Evolutionary conservation across 2,113 vertebrate genomes (phyloP).

Genomic region (Albula glossodonta): DNA sequence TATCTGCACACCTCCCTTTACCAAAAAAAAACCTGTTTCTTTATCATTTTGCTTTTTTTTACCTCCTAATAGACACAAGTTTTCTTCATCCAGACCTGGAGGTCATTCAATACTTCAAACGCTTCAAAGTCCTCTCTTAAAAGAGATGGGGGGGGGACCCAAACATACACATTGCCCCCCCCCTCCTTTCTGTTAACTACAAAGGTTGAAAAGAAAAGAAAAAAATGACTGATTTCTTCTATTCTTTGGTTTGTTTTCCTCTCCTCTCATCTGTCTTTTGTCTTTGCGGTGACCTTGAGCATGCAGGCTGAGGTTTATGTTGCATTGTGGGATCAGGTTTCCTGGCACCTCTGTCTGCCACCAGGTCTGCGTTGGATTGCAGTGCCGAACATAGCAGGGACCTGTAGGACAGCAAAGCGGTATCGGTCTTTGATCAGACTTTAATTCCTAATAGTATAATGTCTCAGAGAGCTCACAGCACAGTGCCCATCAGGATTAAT

Average conservation of each 20-base stretch:
- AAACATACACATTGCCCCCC: not conserved
- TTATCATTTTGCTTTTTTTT: constrained; percentile 43
- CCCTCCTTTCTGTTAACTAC: constrained; percentile 61
- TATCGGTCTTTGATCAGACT: constrained; percentile 64
- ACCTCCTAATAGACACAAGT: constrained; percentile 44
- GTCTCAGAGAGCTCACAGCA: constrained; percentile 47
- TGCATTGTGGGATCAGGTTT: constrained; percentile 45
- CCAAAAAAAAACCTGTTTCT: not conserved
- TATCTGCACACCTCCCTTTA: not conserved
- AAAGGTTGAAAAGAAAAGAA: constrained; percentile 55
- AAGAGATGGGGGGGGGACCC: constrained; percentile 41
- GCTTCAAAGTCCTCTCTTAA: constrained; percentile 45
- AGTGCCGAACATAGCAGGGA: constrained; percentile 32
- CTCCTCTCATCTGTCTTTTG: constrained; percentile 45
- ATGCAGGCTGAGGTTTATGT: constrained; percentile 34
- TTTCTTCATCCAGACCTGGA: constrained; percentile 53
- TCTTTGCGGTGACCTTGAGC: constrained; percentile 67
- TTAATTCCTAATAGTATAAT: constrained; percentile 59
- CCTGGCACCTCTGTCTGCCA: not conserved
- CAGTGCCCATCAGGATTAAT: constrained; percentile 57
- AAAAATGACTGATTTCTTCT: constrained; percentile 46
- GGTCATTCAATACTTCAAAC: constrained; percentile 63
- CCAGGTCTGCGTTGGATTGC: constrained; percentile 27
- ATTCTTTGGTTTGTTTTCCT: constrained; percentile 27
- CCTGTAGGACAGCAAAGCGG: constrained; percentile 50